phyloP scores from a whole-genome alignment of 2,797 vertebrate species.

The Gymnothorax reevesii region DNA sequence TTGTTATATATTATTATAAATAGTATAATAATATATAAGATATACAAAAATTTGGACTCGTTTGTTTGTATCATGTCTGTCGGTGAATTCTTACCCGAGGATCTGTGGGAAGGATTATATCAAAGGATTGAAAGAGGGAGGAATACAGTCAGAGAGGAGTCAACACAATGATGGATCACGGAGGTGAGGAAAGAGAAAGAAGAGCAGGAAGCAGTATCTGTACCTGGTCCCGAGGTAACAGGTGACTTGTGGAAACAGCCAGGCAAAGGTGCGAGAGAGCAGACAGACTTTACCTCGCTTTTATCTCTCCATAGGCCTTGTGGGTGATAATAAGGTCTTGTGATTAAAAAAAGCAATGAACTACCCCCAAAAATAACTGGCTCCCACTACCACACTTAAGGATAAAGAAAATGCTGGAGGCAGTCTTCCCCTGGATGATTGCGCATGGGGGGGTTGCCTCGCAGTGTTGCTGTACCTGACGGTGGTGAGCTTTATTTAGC shows the following conservation, averaged over 20 bases:
- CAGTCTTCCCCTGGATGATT: slow-evolving; percentile 38
- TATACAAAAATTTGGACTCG: not conserved
- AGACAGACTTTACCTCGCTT: not conserved
- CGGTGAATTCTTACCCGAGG: not conserved
- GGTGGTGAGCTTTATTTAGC: slow-evolving; percentile 58
- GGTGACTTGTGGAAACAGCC: not conserved
- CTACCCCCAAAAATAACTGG: not conserved
- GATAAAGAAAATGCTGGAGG: not conserved
- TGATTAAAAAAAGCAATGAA: not conserved
- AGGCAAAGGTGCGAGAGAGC: not conserved
- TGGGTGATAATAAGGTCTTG: not conserved
- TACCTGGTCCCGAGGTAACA: not conserved
- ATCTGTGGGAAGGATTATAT: not conserved
- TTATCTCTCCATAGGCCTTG: not conserved
- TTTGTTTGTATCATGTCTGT: not conserved
- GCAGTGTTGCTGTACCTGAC: slow-evolving; percentile 50
- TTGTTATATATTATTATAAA: too few species aligned
- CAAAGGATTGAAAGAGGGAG: not conserved
- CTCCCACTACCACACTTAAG: not conserved
- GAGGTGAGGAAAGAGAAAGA: not conserved
- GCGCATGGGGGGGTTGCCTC: slow-evolving; percentile 41
- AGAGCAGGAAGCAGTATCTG: not conserved
- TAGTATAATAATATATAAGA: too few species aligned
- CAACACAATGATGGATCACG: not conserved
- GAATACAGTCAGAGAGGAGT: not conserved